Evolutionary conservation across 2,113 vertebrate species (phyloP).

Genomic region (Nyctereutes procyonoides): DNA sequence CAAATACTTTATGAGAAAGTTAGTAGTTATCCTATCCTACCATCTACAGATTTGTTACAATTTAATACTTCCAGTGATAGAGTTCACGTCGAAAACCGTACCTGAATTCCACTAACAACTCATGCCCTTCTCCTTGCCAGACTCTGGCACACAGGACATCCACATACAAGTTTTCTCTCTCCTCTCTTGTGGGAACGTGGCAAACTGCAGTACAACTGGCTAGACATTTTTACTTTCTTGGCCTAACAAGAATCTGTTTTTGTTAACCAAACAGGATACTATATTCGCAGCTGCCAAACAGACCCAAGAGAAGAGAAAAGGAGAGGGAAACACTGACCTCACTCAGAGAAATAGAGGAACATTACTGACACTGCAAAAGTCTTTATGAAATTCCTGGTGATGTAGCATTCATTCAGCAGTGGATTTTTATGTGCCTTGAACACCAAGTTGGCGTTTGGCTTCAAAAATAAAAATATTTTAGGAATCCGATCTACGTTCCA

Average conservation of each 20-base stretch:
- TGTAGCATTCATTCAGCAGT: conserved; percentile 35
- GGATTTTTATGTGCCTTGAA: conserved; percentile 70
- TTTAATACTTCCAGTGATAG: conserved; percentile 33
- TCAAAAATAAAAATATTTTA: conserved; percentile 78
- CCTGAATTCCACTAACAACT: conserved; percentile 33
- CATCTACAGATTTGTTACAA: conserved; percentile 60
- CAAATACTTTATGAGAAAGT: conserved; percentile 66
- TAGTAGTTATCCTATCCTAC: conserved; percentile 35
- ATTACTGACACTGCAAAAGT: conserved; percentile 11
- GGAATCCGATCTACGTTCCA: conserved; percentile 72
- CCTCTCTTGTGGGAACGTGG: conserved; percentile 8
- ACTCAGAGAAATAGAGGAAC: conserved; percentile 50
- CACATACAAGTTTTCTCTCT: not conserved
- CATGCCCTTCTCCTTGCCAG: conserved; percentile 17
- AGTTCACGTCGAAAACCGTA: conserved; percentile 64
- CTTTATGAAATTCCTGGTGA: conserved; percentile 60
- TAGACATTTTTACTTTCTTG: conserved; percentile 48
- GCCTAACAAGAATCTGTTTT: conserved; percentile 39
- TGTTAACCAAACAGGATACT: conserved; percentile 57
- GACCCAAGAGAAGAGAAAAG: conserved; percentile 50
- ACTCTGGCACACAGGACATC: not conserved
- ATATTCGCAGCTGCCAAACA: conserved; percentile 57
- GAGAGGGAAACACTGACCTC: conserved; percentile 40
- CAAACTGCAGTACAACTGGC: conserved; percentile 9
- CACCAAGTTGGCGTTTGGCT: conserved; percentile 42